phyloP scores from a whole-genome alignment of 2,888 invertebrate species.

The Mantis religiosa region DNA sequence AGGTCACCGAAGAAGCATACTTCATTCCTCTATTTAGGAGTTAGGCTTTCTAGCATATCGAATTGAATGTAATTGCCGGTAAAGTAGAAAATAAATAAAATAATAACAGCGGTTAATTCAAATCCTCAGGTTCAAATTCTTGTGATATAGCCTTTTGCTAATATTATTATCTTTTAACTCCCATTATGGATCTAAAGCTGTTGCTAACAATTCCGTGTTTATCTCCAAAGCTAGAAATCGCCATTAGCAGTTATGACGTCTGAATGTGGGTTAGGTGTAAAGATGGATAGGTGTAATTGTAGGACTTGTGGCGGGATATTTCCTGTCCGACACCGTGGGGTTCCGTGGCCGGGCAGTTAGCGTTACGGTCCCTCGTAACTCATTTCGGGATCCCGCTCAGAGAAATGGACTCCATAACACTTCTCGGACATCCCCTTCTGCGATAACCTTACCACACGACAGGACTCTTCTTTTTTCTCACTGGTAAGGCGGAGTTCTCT shows the following conservation, averaged over 20 bases:
- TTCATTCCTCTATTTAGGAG: too few species aligned
- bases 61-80: too few species aligned
- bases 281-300: neutral
- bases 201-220: neutral
- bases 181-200: too few species aligned
- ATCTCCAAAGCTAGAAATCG: neutral
- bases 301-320: neutral
- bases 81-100: too few species aligned
- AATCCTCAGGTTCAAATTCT: too few species aligned
- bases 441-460: neutral
- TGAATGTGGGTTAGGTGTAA: neutral
- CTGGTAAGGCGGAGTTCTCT: neutral
- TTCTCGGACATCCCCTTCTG: neutral
- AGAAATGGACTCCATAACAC: constrained; percentile 14
- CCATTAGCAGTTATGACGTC: neutral
- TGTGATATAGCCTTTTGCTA: too few species aligned
- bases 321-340: neutral
- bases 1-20: too few species aligned
- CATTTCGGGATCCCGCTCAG: neutral
- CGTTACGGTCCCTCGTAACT: constrained; percentile 9
- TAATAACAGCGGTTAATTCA: too few species aligned
- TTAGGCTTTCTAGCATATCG: too few species aligned
- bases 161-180: too few species aligned
- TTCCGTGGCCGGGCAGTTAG: neutral
- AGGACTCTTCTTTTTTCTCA: neutral